Evolutionary conservation across 2,888 invertebrate species (phyloP), one percentile per base, ranked within the genome.

Genomic region (Pristionchus arcanus): DNA sequence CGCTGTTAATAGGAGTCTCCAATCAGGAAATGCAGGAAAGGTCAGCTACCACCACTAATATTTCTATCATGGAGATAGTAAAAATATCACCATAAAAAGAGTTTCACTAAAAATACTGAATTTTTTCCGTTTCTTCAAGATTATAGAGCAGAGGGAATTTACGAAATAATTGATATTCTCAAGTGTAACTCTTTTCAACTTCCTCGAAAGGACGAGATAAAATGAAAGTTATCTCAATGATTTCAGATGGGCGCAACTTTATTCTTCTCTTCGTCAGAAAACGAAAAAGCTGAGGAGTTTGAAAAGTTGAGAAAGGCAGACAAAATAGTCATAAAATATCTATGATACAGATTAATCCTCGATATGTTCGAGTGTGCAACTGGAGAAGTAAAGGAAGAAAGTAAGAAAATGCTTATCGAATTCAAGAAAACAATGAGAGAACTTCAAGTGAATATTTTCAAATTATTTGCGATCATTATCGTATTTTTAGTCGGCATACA

Each of bases 131-230:
- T n/a, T n/a, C n/a, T n/a, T n/a, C n/a, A n/a, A n/a, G n/a, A n/a
- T n/a, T n/a, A n/a, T n/a, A n/a, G n/a, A n/a, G n/a, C n/a, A n/a
- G n/a, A n/a, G n/a, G n/a, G n/a, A n/a, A n/a, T n/a, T n/a, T n/a
- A n/a, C n/a, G n/a, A n/a, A n/a, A n/a, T n/a, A n/a, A n/a, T n/a
- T n/a, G n/a, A n/a, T n/a, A n/a, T n/a, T n/a, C n/a, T n/a, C n/a
- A n/a, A n/a, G n/a, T n/a, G n/a, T n/a, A n/a, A n/a, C n/a, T n/a
- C 93, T 93, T 93, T 92, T 93, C 93, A 93, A 93, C 93, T 93
- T 93, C 63, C 59, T 59, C 63, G 85, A 28, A 63, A 85, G 15
- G 59, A 31, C 85, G 85, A 53, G 59, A 85, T 16, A 59, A 63
- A 3, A 63, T 16, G 85, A 63, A 3, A 25, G 19, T 55, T 55